These are phyloP conservation scores for Leptocoma aspasia DNA, from an alignment of 2,113 vertebrate species.

Conservation along the genomic window DNA sequence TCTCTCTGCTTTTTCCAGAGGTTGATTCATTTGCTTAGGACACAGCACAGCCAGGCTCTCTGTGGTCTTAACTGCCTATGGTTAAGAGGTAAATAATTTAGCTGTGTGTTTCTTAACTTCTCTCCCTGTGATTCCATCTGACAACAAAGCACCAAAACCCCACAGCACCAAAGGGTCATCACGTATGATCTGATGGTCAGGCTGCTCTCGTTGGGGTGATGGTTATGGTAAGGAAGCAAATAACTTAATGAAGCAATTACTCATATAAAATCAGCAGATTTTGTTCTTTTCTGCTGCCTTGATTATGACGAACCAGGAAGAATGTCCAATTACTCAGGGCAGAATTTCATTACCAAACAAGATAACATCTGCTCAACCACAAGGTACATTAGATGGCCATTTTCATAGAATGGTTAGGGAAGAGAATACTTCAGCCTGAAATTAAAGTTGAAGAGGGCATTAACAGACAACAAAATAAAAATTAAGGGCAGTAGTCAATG, in stretches of 20 bases:
- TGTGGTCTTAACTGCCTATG: neutral
- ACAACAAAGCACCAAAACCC: neutral
- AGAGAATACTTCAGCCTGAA: neutral
- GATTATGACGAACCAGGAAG: slow-evolving; percentile 39
- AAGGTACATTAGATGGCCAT: slow-evolving; percentile 1
- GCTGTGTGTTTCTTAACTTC: neutral
- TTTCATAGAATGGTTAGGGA: neutral
- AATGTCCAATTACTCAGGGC: slow-evolving; percentile 29
- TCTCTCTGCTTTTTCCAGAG: neutral
- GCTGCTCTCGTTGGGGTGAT: neutral
- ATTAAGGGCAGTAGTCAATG: neutral
- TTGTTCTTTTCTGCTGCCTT: slow-evolving; percentile 29
- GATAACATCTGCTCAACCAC: slow-evolving; percentile 35
- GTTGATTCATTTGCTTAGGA: neutral
- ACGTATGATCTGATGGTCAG: neutral
- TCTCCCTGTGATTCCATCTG: neutral
- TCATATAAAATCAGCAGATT: slow-evolving; percentile 22
- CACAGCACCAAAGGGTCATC: neutral
- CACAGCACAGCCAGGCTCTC: neutral
- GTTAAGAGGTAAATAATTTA: neutral
- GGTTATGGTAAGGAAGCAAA: neutral
- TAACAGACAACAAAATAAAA: neutral
- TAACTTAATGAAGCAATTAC: slow-evolving; percentile 37
- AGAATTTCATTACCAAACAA: slow-evolving; percentile 27
- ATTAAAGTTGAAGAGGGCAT: neutral